Evolutionary conservation across 2,113 vertebrate genomes (phyloP), one percentile per base, ranked within the genome.

Genomic region (Talpa occidentalis): DNA sequence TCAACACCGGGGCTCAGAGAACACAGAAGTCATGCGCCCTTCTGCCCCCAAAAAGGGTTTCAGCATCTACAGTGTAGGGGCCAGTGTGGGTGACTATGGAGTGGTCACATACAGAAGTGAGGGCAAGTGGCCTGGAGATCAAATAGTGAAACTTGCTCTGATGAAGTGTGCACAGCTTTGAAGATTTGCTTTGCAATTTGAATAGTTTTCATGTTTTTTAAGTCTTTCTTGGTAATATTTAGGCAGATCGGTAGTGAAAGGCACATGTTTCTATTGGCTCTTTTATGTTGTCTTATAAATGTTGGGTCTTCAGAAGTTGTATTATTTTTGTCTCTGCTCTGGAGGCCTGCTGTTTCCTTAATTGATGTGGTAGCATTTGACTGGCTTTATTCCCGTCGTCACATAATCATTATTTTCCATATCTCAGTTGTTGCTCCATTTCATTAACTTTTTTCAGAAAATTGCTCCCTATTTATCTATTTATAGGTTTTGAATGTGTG

Each of bases 401-500:
- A 95, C 94, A 94, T 96, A 97, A 94, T 97, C 96, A 97, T 93
- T 95, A 96, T 95, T 97, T 97, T 96, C 92, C 95, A 96, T 93
- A 97, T 96, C 97, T 97, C 94, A 95, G 94, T 97, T 97, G 96
- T 96, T 96, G 93, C 94, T 96, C 95, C 95, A 96, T 97, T 97
- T 97, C 96, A 97, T 97, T 97, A 97, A 96, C 95, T 97, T 97
- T 97, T 72, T 97, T 97, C 90, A 94, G 92, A 97, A 96, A 97
- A 96, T 88, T 94, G 85, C 92, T 96, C 93, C 88, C 94, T 96
- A 82, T 96, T 97, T 96, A 95, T 97, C 97, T 97, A 97, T 96
- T 97, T 97, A 96, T 97, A 97, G 96, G 95, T 95, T 97, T 78
- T 88, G 94, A 96, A 95, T 90, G 95, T 3, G 10, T 96, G 93